Base-by-base conservation (phyloP, 2,797 vertebrate genomes). In the Cyprinella venusta region DNA sequence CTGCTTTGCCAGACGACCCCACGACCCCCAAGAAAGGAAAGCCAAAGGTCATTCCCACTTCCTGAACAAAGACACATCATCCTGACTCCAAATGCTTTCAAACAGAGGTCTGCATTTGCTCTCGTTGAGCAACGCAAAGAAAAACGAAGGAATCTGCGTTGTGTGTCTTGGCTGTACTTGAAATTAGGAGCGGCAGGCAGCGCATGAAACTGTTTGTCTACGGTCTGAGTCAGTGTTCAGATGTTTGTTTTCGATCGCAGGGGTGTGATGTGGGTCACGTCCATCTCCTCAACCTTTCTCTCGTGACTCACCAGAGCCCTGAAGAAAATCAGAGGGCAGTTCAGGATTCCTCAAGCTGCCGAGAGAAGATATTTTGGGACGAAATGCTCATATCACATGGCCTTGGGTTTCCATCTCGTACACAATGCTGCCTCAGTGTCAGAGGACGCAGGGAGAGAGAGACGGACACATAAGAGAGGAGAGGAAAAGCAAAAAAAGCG, bases 371-470 rank as follows among this genome's bases (percentile, higher is more conserved):
- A 94, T 94, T 94, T 94, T 92, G 81, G 90, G 92, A 91, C 81
- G 69, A 89, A 85, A 85, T 91, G 87, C 82, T 85, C 40, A 4
- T 86, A 91, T 95, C 94, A 95, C 93, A 95, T 94, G 94, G 90
- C 12, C 67, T 74, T 85, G 89, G 90, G 89, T 92, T 94, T 93
- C 93, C 93, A 91, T 94, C 92, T 93, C 65, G 89, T 88, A 90
- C 56, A 95, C 94, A 95, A 94, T 92, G 92, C 91, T 79, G 92
- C 94, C 90, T 92, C 92, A 95, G 94, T 94, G 86, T 91, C 76
- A 76, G 74, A 81, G 56, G 63, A 77, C 56, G 12, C 63, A 83
- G 42, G 42, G 68, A 54, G 63, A 52, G 59, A 85, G 65, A 76
- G 72, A 84, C 61, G 38, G 65, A 88, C 63, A 24, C 71, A 80